Base-by-base conservation (phyloP, 2,888 invertebrate genomes). In the Rosalia funebris region DNA sequence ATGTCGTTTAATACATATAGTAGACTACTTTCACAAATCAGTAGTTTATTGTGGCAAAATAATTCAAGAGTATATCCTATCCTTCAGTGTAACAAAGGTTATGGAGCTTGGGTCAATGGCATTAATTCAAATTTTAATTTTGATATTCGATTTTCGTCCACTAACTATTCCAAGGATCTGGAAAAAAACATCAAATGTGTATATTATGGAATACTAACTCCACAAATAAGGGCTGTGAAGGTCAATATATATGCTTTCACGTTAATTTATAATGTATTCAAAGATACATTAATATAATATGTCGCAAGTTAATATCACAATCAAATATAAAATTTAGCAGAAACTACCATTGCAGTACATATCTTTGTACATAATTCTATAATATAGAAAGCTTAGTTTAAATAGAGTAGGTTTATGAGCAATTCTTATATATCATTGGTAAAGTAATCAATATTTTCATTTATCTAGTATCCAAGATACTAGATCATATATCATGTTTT, bases 191-290 rank as follows among this genome's bases (percentile, higher is more conserved):
- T 58, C 20, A 71, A 62, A 50, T 36, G 55, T 17, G 25, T 93
- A 58, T 93, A 93, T 75, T 81, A 84, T 71, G 96, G 95, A 0
- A 82, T 85, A 0, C 78, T 95, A 53, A 85, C 89, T 1, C 85
- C 85, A 0, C 89, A 90, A 75, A 88, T 96, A 66, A 87, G 85
- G 76, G 83, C 86, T 16, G 88, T 95, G 0, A 96, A 96, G 82
- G 76, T 80, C 3, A 5, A 25, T n/a, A n/a, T n/a, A 25, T 5
- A 25, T 25, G 25, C 25, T 25, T 25, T 37, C n/a, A 10, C 44
- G 5, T 7, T 25, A 25, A 5, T 25, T n/a, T n/a, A n/a, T n/a
- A n/a, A n/a, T n/a, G n/a, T n/a, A n/a, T n/a, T n/a, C n/a, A n/a
- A n/a, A n/a, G n/a, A n/a, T n/a, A n/a, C n/a, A n/a, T n/a, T n/a